phyloP scores from a whole-genome alignment of 1,140 invertebrate genomes.

The Acromyrmex charruanus region DNA sequence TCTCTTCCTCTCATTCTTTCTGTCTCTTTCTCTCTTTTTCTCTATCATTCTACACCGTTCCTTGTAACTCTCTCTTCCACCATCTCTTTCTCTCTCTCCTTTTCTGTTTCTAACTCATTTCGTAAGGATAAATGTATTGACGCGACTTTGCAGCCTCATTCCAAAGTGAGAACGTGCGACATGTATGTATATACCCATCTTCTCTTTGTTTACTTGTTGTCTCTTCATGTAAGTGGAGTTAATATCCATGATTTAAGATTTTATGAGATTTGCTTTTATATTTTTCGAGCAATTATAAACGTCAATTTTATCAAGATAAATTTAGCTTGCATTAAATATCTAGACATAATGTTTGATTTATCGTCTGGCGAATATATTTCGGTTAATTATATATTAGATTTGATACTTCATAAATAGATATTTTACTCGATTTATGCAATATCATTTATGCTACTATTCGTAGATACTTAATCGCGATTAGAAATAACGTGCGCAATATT shows the following conservation, averaged over 20 bases:
- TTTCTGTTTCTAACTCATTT: conserved; percentile 53
- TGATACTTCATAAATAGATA: conserved; percentile 36
- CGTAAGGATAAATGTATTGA: conserved; percentile 79
- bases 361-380: background rate
- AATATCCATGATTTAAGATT: background rate
- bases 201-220: background rate
- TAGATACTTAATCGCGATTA: background rate
- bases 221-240: background rate
- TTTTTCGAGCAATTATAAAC: background rate
- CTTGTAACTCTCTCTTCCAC: background rate
- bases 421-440: conserved; percentile 6
- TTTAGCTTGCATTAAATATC: conserved; percentile 16
- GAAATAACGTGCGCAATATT: conserved; percentile 35
- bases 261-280: background rate
- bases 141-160: conserved; percentile 80
- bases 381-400: conserved; percentile 3
- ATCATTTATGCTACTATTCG: conserved; percentile 27
- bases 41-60: background rate
- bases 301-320: background rate
- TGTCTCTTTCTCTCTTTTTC: background rate
- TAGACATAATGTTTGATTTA: background rate
- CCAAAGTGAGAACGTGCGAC: conserved; percentile 77
- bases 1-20: background rate
- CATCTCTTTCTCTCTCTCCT: background rate
- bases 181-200: conserved; percentile 38